Evolutionary conservation across 2,888 invertebrate genomes (phyloP), one percentile per base, ranked within the genome.

Genomic region (Papilio elwesi): DNA sequence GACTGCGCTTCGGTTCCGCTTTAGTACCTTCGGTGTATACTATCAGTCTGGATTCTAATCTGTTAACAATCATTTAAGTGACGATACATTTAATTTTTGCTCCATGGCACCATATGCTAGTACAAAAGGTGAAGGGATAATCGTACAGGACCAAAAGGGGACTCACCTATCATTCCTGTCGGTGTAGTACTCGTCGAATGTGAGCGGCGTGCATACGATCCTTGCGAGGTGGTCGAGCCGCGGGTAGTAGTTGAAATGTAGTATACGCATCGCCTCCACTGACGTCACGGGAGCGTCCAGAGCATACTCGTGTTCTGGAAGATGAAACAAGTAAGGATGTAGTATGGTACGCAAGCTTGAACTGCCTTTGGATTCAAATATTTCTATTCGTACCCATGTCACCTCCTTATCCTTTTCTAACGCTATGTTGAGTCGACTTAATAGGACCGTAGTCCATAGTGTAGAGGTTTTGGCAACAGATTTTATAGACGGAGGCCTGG

Each of bases 171-270:
- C 96, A 26, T 90, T 86, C 11, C 96, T 93, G 13, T 94, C 86
- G 0, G 92, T 90, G 78, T 95, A 97, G 74, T 94, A 85, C 76
- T 96, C 95, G 4, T 91, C 90, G 67, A 96, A 91, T 15, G 89
- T 90, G 2, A 93, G 82, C 0, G 92, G 87, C 1, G 94, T 89
- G 77, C 96, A 93, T 76, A 94, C 94, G 4, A 97, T 84, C 75
- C 91, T 93, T 0, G 91, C 87, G 52, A 98, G 91, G 6, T 97
- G 96, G 83, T 98, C 98, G 8, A 96, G 85, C 4, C 98, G 94
- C 0, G 96, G 95, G 75, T 93, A 92, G 79, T 91, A 90, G 78
- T 91, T 90, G 78, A 94, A 94, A 75, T 92, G 89, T 73, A 94
- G 1, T 0, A 85, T 85, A 0, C 92, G 84, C 0, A 81, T 78